A percentile compares a stretch with the other conserved stretches of the same genome.
phyloP scores from a whole-genome alignment of 1,140 invertebrate species.

The Choristoneura fumiferana region DNA sequence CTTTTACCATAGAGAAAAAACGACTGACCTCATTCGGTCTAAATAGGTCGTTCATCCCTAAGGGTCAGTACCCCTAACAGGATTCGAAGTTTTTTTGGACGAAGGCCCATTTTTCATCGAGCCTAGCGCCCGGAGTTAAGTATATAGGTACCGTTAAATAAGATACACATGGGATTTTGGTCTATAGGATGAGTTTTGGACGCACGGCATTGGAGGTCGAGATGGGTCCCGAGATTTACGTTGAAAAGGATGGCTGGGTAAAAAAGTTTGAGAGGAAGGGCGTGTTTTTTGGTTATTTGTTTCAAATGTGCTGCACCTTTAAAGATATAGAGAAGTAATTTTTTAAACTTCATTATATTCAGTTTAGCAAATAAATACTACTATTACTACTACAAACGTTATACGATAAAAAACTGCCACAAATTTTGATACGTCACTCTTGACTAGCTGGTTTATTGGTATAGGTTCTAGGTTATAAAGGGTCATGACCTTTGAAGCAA shows the following conservation, averaged over 20 bases:
- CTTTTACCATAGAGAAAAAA: slow-evolving; percentile 31
- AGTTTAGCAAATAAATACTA: no score
- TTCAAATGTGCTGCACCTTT: no score
- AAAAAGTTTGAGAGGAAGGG: background rate
- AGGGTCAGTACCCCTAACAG: slow-evolving; percentile 72
- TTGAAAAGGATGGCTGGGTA: background rate
- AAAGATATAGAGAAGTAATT: no score
- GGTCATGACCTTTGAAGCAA: no score
- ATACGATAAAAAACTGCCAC: no score
- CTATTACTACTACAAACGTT: no score
- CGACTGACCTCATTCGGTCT: slow-evolving; percentile 58
- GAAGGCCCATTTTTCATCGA: slow-evolving; percentile 70
- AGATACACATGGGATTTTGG: slow-evolving; percentile 25
- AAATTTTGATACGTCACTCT: no score
- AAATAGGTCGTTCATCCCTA: slow-evolving; percentile 72
- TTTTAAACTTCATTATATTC: no score
- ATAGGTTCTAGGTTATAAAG: no score
- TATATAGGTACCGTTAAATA: slow-evolving; percentile 70
- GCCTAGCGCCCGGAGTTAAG: slow-evolving; percentile 59
- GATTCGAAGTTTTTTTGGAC: slow-evolving; percentile 61
- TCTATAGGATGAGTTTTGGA: background rate
- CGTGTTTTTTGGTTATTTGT: no score
- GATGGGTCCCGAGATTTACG: slow-evolving; percentile 43
- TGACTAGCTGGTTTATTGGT: no score
- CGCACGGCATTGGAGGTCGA: slow-evolving; percentile 20